Conservation (phyloP, 1,140 invertebrate species). For the Diuraphis noxia region DNA sequence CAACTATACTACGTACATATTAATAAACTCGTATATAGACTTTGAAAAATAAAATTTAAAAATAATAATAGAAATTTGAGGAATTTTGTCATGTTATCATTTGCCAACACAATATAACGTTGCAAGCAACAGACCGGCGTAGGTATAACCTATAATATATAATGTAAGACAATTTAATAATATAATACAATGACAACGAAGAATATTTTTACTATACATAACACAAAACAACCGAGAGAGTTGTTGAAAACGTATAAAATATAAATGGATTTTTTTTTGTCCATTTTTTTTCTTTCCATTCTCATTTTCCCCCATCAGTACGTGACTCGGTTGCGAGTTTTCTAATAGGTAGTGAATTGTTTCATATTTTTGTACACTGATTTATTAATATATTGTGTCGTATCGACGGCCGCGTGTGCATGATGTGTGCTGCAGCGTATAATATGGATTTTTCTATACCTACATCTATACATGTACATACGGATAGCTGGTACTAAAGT, state of each 20-base stretch:
- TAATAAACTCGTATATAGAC: neutral
- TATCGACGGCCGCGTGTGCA: neutral
- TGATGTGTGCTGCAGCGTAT: neutral
- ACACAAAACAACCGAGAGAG: slow-evolving; percentile 36
- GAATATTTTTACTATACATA: slow-evolving; percentile 25
- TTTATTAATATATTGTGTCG: neutral
- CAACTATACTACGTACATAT: neutral
- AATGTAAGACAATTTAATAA: slow-evolving; percentile 33
- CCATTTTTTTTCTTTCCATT: slow-evolving; percentile 36
- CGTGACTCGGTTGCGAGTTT: slow-evolving; percentile 39
- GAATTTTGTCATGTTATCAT: neutral
- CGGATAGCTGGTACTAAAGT: neutral
- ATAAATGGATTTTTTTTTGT: slow-evolving; percentile 18
- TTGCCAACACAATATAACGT: neutral
- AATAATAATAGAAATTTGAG: neutral
- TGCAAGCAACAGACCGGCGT: neutral
- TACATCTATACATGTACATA: neutral
- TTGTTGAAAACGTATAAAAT: slow-evolving; percentile 47
- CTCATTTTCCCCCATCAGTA: slow-evolving; percentile 27
- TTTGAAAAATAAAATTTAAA: neutral
- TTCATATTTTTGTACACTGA: slow-evolving; percentile 38
- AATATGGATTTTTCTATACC: neutral
- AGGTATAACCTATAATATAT: neutral
- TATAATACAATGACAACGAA: slow-evolving; percentile 34
- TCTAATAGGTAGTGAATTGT: slow-evolving; percentile 32